Base-by-base conservation (phyloP, 2,797 vertebrate species). In the Acrocephalus scirpaceus region DNA sequence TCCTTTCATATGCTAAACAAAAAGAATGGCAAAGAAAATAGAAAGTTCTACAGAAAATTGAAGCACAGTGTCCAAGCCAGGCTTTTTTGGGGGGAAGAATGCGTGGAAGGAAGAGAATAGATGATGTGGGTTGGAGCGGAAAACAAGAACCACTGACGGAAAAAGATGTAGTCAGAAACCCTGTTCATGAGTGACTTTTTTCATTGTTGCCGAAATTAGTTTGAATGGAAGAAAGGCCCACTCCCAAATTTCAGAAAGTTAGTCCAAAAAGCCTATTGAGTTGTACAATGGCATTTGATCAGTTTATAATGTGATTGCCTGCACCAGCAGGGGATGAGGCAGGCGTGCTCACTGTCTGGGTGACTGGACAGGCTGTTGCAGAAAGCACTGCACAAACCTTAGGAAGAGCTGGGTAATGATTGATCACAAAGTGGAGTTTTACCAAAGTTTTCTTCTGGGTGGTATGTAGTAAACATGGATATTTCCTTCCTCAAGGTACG, bases 81-180 rank as follows among this genome's bases (percentile, higher is more conserved):
- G 48, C 84, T 73, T 90, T 94, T 90, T 53, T 51, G 57, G 64
- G 85, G 48, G 62, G 15, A 85, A 94, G 92, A 96, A 96, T 96
- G 95, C 85, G 93, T 92, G 95, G 95, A 96, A 96, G 95, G 92
- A 97, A 96, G 93, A 96, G 93, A 96, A 93, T 64, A 96, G 95
- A 95, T 92, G 85, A 92, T 95, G 91, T 94, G 93, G 87, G 91
- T 84, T 96, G 93, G 95, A 96, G 90, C 82, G 93, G 92, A 96
- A 97, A 93, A 50, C 65, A n/a, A 88, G 92, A 93, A 91, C 91
- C 79, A 60, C 87, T 93, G 95, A 78, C 90, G 93, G 95, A 95
- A 97, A 93, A 91, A 96, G 93, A 92, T 95, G 91, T 53, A 93
- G 91, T 94, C 91, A 94, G 79, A 92, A 95, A 47, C 88, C 3